Evolutionary conservation across 30 jellyfish, hydroid and myxozoan genomes (phyloP).

Genomic region (Hydractinia echinata): DNA sequence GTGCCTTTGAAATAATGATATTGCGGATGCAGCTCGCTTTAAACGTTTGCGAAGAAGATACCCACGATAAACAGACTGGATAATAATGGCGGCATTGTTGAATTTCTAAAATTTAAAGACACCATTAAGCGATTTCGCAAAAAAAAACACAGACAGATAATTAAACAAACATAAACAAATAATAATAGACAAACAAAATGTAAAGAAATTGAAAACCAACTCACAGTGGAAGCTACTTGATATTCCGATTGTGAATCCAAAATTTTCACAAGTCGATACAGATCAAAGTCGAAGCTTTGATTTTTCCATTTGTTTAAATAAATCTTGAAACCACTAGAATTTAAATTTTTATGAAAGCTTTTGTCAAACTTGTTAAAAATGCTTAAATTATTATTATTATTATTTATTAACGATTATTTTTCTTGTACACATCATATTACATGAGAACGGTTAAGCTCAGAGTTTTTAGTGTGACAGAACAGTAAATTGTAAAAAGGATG

Average conservation of each 20-base stretch:
- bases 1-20: conserved; percentile 54
- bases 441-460: too few relatives aligned
- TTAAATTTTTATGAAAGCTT: too few relatives aligned
- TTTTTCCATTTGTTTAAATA: neutral
- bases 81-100: conserved; percentile 52
- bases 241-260: conserved; percentile 4
- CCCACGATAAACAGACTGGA: conserved; percentile 69
- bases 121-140: neutral
- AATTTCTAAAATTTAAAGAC: conserved; percentile 29
- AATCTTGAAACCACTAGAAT: conserved; percentile 11
- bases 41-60: conserved; percentile 37
- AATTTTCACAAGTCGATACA: neutral
- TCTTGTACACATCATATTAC: too few relatives aligned
- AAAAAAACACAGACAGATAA: neutral
- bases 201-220: neutral
- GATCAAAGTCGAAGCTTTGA: neutral
- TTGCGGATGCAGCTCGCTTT: conserved; percentile 40
- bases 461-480: too few relatives aligned
- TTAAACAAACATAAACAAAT: too few relatives aligned
- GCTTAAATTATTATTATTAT: too few relatives aligned
- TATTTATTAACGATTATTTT: too few relatives aligned
- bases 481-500: too few relatives aligned
- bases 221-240: neutral
- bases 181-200: too few relatives aligned
- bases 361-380: neutral